Percentiles rank a stretch among this genome's conserved stretches.
phyloP scores from a whole-genome alignment of 2,797 vertebrate genomes.

The Adrianichthys oophorus region DNA sequence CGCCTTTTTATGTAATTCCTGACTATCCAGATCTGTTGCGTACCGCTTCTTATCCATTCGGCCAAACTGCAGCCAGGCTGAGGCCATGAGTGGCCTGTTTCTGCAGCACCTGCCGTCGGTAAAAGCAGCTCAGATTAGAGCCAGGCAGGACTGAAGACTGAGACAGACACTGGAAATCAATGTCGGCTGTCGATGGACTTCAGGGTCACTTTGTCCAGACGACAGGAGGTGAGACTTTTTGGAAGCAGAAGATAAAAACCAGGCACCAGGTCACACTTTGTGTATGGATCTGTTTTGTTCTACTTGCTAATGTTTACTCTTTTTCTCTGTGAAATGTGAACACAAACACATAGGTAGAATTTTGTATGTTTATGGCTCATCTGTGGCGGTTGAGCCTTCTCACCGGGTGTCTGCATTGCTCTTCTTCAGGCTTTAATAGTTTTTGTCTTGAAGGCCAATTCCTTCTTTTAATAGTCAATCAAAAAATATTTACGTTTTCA shows the following conservation, averaged over 20 bases:
- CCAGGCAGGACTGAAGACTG: conserved; percentile 18
- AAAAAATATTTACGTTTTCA: too few relatives aligned
- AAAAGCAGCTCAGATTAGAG: conserved; percentile 40
- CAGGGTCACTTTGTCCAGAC: conserved; percentile 63
- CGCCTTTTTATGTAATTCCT: too few relatives aligned
- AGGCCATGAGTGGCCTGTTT: conserved; percentile 31
- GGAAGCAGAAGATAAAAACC: conserved; percentile 15
- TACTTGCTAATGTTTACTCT: neutral
- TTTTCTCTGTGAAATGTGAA: neutral
- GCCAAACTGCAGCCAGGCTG: too few relatives aligned
- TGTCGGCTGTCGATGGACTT: conserved; percentile 69
- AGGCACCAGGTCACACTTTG: neutral
- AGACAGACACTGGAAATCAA: conserved; percentile 74
- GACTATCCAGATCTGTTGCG: too few relatives aligned
- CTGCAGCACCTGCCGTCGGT: conserved; percentile 70
- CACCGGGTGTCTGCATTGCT: too few relatives aligned
- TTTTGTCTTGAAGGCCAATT: too few relatives aligned
- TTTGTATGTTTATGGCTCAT: too few relatives aligned
- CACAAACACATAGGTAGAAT: neutral
- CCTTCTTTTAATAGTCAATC: too few relatives aligned
- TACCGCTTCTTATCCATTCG: too few relatives aligned
- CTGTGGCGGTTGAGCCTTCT: too few relatives aligned
- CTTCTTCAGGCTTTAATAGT: too few relatives aligned
- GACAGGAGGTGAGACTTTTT: conserved; percentile 40
- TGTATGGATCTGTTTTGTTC: too few relatives aligned